Evolutionary conservation across 2,113 vertebrate genomes (phyloP), one percentile per base, ranked within the genome.

Genomic region (Aspidoscelis tigris): DNA sequence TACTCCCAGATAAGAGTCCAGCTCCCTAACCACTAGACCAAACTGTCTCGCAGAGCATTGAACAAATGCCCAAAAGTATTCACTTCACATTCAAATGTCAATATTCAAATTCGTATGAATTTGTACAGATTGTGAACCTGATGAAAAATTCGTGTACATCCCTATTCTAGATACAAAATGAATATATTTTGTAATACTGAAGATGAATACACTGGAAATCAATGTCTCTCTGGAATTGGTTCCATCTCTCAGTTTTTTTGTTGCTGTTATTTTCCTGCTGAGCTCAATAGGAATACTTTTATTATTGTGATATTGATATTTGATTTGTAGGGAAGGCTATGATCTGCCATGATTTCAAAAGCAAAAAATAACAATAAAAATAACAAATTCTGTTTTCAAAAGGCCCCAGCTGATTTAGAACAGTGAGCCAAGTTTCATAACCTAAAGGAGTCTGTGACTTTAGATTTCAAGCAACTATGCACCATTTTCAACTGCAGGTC

Each of bases 361-460:
- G 53, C 9, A 47, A 44, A 16, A 0, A 86, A 86, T 33, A 33
- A 33, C 33, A 33, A 33, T 33, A 78, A 5, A 0, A 0, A 75
- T 55, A n/a, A n/a, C 41, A 47, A 72, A 64, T 44, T 61, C 53
- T 47, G 3, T 78, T 80, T 84, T 21, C 66, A 33, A 20, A 20
- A 20, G 14, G 53, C 14, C 66, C 41, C 61, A 68, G 24, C 18
- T 58, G 33, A 53, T 33, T 33, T 39, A 79, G 41, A 39, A 4
- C 33, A 65, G 68, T 76, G 65, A 79, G 61, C 73, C 47, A 41
- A 39, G 44, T 81, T 87, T 61, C n/a, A 33, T 21, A 7, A 26
- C 71, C 78, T 81, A 84, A 80, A 85, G 66, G 39, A 73, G 61
- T 53, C 0, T 0, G 55, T 83, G 61, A 4, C 65, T 78, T 65